Conservation (phyloP, 2,113 vertebrate species). For the Syngnathus scovelli region DNA sequence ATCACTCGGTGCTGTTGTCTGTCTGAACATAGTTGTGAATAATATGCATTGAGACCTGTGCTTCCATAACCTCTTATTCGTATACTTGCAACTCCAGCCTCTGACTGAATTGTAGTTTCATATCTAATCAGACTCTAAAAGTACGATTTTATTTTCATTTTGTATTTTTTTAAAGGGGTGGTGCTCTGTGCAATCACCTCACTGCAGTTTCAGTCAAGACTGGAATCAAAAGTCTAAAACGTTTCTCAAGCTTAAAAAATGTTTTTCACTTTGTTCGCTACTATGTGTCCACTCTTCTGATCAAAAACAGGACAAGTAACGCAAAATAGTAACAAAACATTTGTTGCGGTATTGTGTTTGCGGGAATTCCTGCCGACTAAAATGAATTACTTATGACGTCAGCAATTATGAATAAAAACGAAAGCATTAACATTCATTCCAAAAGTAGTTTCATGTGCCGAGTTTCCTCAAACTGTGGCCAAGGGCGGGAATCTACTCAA, state of each 20-base stretch:
- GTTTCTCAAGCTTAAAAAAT: slow-evolving; percentile 1
- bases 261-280: not conserved
- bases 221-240: slow-evolving; percentile 26
- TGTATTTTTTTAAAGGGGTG: not conserved
- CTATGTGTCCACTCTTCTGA: slow-evolving; percentile 14
- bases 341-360: not conserved
- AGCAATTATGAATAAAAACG: not conserved
- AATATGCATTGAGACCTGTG: not conserved
- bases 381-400: not conserved
- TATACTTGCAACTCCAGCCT: slow-evolving; percentile 23
- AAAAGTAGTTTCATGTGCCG: not conserved
- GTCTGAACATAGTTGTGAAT: slow-evolving; percentile 15
- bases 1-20: slow-evolving; percentile 17
- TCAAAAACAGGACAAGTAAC: not conserved
- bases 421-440: not conserved
- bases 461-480: not conserved
- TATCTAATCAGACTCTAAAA: not conserved
- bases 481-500: not conserved
- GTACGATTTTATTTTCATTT: not conserved
- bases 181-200: not conserved
- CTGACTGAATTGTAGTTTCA: slow-evolving; percentile 20
- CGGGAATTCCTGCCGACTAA: not conserved
- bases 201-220: slow-evolving; percentile 19
- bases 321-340: not conserved
- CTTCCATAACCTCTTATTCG: not conserved